These are phyloP conservation scores for Tinamus guttatus DNA, from an alignment of 2,113 vertebrate species.

Conservation along the genomic window DNA sequence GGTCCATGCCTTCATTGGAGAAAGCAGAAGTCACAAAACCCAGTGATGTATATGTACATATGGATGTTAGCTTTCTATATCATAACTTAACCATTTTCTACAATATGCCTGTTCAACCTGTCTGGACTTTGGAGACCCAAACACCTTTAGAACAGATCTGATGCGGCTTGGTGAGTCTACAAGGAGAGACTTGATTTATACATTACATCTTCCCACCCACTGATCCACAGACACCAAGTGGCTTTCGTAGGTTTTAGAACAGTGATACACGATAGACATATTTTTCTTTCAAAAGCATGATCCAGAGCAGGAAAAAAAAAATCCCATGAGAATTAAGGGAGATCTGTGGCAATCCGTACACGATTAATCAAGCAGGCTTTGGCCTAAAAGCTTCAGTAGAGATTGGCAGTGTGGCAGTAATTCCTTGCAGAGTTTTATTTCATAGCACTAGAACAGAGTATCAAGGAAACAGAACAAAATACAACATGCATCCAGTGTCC, in stretches of 20 bases:
- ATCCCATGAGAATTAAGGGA: neutral
- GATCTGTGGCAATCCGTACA: neutral
- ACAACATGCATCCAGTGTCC: neutral
- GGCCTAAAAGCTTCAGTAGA: neutral
- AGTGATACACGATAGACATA: rapidly evolving
- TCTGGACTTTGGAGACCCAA: neutral
- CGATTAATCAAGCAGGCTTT: neutral
- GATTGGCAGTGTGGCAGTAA: neutral
- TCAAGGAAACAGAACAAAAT: neutral
- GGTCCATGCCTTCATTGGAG: neutral
- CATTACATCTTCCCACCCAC: neutral
- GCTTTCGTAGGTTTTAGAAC: neutral
- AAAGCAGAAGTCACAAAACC: neutral
- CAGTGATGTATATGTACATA: neutral
- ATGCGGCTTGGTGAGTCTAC: neutral
- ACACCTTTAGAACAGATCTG: neutral
- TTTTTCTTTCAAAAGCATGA: neutral
- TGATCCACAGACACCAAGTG: rapidly evolving
- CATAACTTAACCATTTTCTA: neutral
- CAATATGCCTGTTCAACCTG: neutral
- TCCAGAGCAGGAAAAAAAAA: neutral
- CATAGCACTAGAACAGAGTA: too few relatives aligned
- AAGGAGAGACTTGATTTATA: neutral
- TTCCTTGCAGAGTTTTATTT: neutral
- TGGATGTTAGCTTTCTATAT: neutral